Evolutionary conservation across 37 sponge, comb jelly and placozoan species (phyloP).

Genomic region (Trichoplax adhaerens): DNA sequence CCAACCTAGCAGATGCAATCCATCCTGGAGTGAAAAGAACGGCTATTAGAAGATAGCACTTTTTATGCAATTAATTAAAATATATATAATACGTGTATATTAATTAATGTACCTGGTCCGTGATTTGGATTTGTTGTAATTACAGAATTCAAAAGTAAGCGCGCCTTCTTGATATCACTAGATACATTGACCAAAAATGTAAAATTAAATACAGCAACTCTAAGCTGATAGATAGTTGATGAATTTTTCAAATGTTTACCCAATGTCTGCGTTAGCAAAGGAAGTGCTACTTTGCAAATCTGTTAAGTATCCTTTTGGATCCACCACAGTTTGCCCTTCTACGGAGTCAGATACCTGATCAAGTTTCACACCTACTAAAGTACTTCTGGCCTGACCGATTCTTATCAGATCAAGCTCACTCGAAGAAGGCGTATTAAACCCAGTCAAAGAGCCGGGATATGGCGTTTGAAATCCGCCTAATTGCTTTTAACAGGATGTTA

Average conservation of each 20-base stretch:
- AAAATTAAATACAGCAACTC: not conserved
- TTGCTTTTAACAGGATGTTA: slow-evolving; percentile 2
- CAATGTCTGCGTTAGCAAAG: slow-evolving; percentile 66
- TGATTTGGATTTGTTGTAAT: slow-evolving; percentile 94
- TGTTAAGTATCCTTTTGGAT: slow-evolving; percentile 93
- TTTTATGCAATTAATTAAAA: too few relatives aligned
- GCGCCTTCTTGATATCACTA: slow-evolving; percentile 85
- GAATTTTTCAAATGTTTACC: slow-evolving; percentile 22
- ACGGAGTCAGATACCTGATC: slow-evolving; percentile 99
- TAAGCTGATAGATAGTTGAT: not conserved
- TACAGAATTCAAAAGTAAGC: slow-evolving; percentile 87
- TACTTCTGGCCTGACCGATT: slow-evolving; percentile 93
- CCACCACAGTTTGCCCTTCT: slow-evolving; percentile 94
- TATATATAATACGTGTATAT: too few relatives aligned
- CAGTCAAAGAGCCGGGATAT: slow-evolving; percentile 57
- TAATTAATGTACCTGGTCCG: slow-evolving; percentile 38
- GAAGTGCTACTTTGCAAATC: slow-evolving; percentile 93
- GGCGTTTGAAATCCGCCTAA: slow-evolving; percentile 32
- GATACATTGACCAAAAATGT: not conserved
- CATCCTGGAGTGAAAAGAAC: slow-evolving; percentile 33
- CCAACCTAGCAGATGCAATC: slow-evolving; percentile 95
- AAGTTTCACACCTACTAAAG: slow-evolving; percentile 82
- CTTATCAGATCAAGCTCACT: slow-evolving; percentile 69
- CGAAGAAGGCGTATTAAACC: slow-evolving; percentile 14
- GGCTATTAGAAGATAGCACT: too few relatives aligned